Base-by-base conservation (phyloP, 2,113 vertebrate species). In the Phoxinus phoxinus region DNA sequence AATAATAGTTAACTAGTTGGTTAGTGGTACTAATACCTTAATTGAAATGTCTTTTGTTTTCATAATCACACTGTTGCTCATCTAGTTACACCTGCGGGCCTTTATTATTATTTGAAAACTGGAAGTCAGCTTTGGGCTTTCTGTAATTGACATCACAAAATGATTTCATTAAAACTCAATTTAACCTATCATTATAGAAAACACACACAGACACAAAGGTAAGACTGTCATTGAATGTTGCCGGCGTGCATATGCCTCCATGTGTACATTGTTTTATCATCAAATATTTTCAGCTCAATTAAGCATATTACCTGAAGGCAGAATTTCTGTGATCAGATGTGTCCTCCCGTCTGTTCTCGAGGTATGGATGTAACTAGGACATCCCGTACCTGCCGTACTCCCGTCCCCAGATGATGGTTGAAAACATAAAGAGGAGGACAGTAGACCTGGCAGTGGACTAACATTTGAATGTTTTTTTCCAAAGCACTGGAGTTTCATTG, bases 321-420 rank as follows among this genome's bases (percentile, higher is more conserved):
- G 44, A n/a, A 10, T 79, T 83, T 56, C 84, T 85, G 63, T 78
- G 81, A 73, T 88, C 73, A 78, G 85, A 76, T 46, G 37, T 53
- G 53, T 59, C 41, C 79, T 83, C 63, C 6, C 27, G 76, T 44
- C 35, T 81, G 37, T 59, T 73, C 77, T 85, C 41, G 21, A 48
- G 61, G 56, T 74, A 15, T 17, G 4, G 7, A 17, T 61, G 69
- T 61, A 86, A 79, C 63, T 83, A 86, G 84, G 84, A 41, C 78
- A 51, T 63, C 27, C 53, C 27, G 48, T 53, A 75, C 79, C 87
- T 77, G 61, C 79, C 8, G 37, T 46, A 10, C 21, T 41, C 44
- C 4, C n/a, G n/a, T n/a, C n/a, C n/a, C n/a, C n/a, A n/a, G n/a
- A n/a, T n/a, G n/a, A n/a, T n/a, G n/a, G n/a, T n/a, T n/a, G n/a